phyloP scores from a whole-genome alignment of 2,797 vertebrate species.

The Enteromius thamalakanensis region DNA sequence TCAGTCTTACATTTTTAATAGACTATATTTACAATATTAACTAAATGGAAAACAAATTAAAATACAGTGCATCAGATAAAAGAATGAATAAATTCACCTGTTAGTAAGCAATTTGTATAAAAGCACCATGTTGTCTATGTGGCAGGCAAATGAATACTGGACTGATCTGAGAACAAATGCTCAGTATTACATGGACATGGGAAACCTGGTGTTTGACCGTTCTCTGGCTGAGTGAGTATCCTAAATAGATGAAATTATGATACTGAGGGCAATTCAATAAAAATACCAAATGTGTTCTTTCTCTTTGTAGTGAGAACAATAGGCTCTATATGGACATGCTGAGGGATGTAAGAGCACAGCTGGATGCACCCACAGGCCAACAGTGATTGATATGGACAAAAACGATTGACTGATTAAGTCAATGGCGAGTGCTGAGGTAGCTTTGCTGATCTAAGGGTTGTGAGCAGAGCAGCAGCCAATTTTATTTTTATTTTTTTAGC shows the following conservation, averaged over 20 bases:
- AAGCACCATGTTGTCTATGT: neutral
- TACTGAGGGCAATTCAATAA: neutral
- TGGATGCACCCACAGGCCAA: slow-evolving; percentile 65
- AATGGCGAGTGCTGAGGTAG: slow-evolving; percentile 30
- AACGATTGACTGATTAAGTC: slow-evolving; percentile 26
- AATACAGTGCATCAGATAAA: neutral
- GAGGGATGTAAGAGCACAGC: slow-evolving; percentile 66
- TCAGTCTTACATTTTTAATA: too few species aligned
- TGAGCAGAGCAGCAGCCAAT: neutral
- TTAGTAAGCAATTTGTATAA: neutral
- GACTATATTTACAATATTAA: neutral
- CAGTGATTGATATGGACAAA: slow-evolving; percentile 52
- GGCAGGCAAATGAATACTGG: slow-evolving; percentile 73
- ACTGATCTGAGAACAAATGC: slow-evolving; percentile 68
- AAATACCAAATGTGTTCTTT: neutral
- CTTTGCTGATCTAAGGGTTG: slow-evolving; percentile 24
- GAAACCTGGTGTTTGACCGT: slow-evolving; percentile 72
- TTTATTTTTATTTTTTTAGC: neutral
- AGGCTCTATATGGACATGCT: slow-evolving; percentile 74
- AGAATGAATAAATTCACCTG: neutral
- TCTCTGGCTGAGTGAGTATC: slow-evolving; percentile 70
- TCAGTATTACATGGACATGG: slow-evolving; percentile 77
- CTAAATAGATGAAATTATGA: neutral
- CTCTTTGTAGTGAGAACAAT: slow-evolving; percentile 70
- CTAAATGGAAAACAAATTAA: neutral